Base-by-base conservation (phyloP, 2,888 invertebrate genomes). In the Archips xylosteana region DNA sequence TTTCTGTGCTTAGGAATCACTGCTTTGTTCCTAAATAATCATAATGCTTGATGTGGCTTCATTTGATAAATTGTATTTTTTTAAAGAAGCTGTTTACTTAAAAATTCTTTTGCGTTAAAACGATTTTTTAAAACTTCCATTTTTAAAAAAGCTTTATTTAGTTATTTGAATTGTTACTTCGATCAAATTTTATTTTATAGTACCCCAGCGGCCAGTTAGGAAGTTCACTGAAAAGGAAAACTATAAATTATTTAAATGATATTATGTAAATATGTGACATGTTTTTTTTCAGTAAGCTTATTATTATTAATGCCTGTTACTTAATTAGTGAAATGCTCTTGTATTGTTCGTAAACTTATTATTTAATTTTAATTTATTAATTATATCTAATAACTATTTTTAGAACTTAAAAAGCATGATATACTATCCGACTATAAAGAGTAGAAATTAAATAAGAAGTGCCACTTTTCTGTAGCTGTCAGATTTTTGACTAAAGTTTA, bases 321-420 rank as follows among this genome's bases (percentile, higher is more conserved):
- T 71, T 71, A 71, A 71, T 64, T 71, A 54, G 15, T 54, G 51
- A 23, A 54, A 54, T 54, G 51, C 51, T 23, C 51, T 54, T 54
- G 51, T 54, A 59, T 34, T 34, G n/a, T 59, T 23, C 59, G 32
- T 32, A 59, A 34, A 59, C 34, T 34, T 59, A 59, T 34, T 34
- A 34, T 59, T 59, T 59, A 0, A 12, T 32, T 57, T 3, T 57
- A 34, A 49, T 49, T 49, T 49, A 49, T n/a, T 49, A 4, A 6
- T 49, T 47, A 12, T 13, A 10, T 47, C 45, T 12, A 9, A 2
- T 45, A 2, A 0, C 45, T 10, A 10, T 1, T 13, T 47, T 47
- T 12, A 47, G 10, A 49, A 13, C n/a, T 49, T 3, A 49, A 49
- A 49, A 12, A 0, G n/a, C 1, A 5, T 13, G 4, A 4, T 5